Conservation (phyloP, 2,888 invertebrate species). For the Lysandra coridon region DNA sequence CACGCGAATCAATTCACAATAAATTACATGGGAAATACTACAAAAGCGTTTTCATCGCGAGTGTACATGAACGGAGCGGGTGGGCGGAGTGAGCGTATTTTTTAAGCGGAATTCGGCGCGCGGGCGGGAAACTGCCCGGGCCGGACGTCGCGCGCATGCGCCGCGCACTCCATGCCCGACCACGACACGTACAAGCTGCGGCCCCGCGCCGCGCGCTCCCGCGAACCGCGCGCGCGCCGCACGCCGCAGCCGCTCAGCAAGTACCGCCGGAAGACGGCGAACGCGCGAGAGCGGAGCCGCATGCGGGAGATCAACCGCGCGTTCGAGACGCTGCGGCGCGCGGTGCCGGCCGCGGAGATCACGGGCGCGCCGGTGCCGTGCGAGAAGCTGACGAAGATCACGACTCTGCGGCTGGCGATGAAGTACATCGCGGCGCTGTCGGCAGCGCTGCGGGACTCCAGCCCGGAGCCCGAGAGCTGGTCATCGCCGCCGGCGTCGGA, state of each 20-base stretch:
- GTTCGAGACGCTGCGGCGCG: conserved; percentile 89
- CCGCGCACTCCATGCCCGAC: conserved; percentile 74
- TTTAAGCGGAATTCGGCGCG: conserved; percentile 61
- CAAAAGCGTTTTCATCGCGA: conserved; percentile 41
- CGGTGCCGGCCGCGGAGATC: conserved; percentile 84
- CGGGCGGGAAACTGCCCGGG: conserved; percentile 60
- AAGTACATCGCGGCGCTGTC: conserved; percentile 90
- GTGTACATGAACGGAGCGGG: conserved; percentile 73
- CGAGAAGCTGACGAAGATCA: conserved; percentile 94
- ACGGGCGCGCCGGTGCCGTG: conserved; percentile 79
- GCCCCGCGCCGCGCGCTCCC: conserved; percentile 73
- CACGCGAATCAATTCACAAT: conserved; percentile 14
- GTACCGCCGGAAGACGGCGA: conserved; percentile 93
- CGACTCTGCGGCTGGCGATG: conserved; percentile 92
- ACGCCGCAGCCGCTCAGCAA: conserved; percentile 90
- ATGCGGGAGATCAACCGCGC: conserved; percentile 95
- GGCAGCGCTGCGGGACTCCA: conserved; percentile 80
- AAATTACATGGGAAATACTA: conserved; percentile 15
- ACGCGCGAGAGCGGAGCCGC: conserved; percentile 91
- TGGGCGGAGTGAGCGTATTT: conserved; percentile 73
- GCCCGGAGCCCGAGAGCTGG: conserved; percentile 65
- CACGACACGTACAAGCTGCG: conserved; percentile 80
- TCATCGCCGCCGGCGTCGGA: conserved; percentile 76
- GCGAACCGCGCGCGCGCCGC: conserved; percentile 79
- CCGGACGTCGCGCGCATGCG: conserved; percentile 64